Evolutionary conservation across 2,113 vertebrate genomes (phyloP).

Genomic region (Ancistrus triradiatus): DNA sequence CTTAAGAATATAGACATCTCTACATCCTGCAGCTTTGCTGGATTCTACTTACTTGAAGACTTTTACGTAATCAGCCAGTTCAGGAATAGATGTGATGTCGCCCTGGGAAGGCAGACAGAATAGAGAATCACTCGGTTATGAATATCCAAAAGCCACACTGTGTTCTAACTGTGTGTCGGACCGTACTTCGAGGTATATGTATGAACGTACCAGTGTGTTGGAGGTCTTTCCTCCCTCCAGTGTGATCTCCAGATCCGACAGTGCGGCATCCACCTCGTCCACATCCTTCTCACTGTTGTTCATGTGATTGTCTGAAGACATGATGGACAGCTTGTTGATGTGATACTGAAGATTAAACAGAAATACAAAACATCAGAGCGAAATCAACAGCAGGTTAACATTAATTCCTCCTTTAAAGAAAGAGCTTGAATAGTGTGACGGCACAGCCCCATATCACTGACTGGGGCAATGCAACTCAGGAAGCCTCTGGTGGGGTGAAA

Average conservation of each 20-base stretch:
- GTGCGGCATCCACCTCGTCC: slow-evolving; percentile 94
- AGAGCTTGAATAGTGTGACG: too few relatives aligned
- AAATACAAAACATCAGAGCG: background rate
- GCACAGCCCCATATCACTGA: too few relatives aligned
- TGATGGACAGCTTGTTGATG: slow-evolving; percentile 98
- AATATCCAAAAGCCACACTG: too few relatives aligned
- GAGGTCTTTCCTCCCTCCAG: slow-evolving; percentile 95
- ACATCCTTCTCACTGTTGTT: slow-evolving; percentile 99
- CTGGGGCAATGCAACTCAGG: too few relatives aligned
- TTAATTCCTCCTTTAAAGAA: too few relatives aligned
- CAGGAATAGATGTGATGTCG: slow-evolving; percentile 98
- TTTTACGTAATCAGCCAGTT: slow-evolving; percentile 96
- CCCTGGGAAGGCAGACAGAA: slow-evolving; percentile 67
- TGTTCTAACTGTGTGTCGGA: too few relatives aligned
- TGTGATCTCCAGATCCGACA: slow-evolving; percentile 96
- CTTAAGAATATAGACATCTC: too few relatives aligned
- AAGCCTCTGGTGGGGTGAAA: too few relatives aligned
- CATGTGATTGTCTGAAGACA: slow-evolving; percentile 97
- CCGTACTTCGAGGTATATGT: too few relatives aligned
- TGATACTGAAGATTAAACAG: slow-evolving; percentile 79
- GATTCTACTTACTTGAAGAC: slow-evolving; percentile 95
- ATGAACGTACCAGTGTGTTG: slow-evolving; percentile 78
- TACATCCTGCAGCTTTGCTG: too few relatives aligned
- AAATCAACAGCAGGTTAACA: too few relatives aligned
- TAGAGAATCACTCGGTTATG: background rate